Conservation (phyloP, 2,888 invertebrate species). For the Sepiola atlantica region DNA sequence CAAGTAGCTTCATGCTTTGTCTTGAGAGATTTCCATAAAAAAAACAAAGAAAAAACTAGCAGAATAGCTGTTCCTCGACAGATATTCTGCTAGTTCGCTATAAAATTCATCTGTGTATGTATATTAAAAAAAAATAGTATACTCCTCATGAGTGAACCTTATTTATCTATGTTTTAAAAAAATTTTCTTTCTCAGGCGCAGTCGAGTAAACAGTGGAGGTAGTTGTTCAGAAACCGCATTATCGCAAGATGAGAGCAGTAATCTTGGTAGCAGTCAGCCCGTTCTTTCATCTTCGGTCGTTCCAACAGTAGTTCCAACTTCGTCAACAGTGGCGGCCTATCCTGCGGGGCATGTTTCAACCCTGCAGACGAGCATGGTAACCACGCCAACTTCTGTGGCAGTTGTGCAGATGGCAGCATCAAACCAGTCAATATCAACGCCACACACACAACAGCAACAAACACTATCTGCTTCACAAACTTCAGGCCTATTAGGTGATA, state of each 20-base stretch:
- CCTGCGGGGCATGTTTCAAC: constrained; percentile 50
- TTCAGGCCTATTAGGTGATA: constrained; percentile 47
- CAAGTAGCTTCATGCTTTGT: no score
- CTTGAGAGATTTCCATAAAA: no score
- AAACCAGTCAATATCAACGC: constrained; percentile 41
- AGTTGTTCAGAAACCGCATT: constrained; percentile 79
- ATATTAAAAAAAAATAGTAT: no score
- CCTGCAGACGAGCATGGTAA: constrained; percentile 77
- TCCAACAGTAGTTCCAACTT: constrained; percentile 54
- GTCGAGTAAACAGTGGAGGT: constrained; percentile 60
- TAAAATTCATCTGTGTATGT: no score
- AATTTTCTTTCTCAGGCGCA: constrained; percentile 54
- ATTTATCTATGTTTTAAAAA: neutral
- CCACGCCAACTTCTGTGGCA: constrained; percentile 79
- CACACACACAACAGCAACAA: constrained; percentile 34
- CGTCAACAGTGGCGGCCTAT: constrained; percentile 51
- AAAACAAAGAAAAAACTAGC: no score
- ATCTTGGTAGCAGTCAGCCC: constrained; percentile 47
- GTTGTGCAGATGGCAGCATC: constrained; percentile 80
- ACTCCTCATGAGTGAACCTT: no score
- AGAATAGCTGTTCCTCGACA: no score
- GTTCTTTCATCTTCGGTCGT: constrained; percentile 67
- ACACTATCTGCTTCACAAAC: constrained; percentile 45
- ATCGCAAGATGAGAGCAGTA: constrained; percentile 80
- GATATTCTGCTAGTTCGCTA: no score